phyloP scores from a whole-genome alignment of 2,113 vertebrate genomes.

The Zosterops japonicus region DNA sequence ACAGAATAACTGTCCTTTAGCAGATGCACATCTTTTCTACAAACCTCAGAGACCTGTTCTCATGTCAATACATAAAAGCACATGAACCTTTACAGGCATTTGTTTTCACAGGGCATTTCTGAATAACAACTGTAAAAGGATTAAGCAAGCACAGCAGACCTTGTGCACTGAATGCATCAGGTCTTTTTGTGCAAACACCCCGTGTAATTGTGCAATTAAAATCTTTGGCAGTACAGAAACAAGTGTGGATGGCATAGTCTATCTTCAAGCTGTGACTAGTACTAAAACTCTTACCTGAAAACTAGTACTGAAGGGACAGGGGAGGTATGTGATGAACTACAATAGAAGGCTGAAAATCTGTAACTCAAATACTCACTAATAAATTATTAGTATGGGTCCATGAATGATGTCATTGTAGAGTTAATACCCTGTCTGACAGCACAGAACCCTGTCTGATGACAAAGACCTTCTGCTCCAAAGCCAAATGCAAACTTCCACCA shows the following conservation, averaged over 20 bases:
- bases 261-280: not conserved
- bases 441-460: too few species aligned
- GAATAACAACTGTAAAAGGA: not conserved
- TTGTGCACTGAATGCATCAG: not conserved
- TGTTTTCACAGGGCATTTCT: not conserved
- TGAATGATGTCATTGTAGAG: too few species aligned
- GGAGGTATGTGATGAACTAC: not conserved
- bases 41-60: not conserved
- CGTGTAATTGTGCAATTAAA: not conserved
- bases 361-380: not conserved
- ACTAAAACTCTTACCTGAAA: not conserved
- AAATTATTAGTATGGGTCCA: not conserved
- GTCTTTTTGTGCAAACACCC: not conserved
- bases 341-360: not conserved
- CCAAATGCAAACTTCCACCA: too few species aligned
- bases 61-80: not conserved
- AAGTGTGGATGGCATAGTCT: not conserved
- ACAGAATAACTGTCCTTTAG: not conserved
- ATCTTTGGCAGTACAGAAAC: not conserved
- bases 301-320: not conserved
- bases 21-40: not conserved
- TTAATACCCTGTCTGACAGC: too few species aligned
- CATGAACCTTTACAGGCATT: fast-evolving
- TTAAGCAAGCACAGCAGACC: not conserved
- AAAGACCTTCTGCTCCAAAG: too few species aligned